A percentile compares a stretch with the other conserved stretches of the same genome.
phyloP scores from a whole-genome alignment of 2,888 invertebrate species.

The Mesorhabditis belari region DNA sequence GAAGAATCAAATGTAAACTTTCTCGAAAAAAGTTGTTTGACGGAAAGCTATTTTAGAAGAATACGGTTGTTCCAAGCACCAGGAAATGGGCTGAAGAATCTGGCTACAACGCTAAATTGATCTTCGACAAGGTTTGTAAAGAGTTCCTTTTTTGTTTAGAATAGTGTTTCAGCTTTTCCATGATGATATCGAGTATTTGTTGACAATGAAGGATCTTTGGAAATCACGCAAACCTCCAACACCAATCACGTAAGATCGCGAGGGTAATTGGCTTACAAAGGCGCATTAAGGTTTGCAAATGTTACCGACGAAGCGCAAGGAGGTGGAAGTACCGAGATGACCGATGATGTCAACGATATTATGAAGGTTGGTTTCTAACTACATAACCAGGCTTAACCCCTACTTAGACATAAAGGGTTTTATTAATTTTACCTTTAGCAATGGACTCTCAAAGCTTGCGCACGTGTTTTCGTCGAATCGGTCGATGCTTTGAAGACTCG shows the following conservation, averaged over 20 bases:
- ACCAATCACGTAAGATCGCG: conserved; percentile 61
- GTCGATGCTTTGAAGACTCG: conserved; percentile 35
- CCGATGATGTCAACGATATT: not conserved
- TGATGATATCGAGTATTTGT: conserved; percentile 86
- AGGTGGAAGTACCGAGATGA: not conserved
- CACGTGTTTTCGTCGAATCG: conserved; percentile 57
- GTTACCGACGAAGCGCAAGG: no score
- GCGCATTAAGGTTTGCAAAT: no score
- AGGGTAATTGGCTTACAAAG: not conserved
- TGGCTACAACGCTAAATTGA: conserved; percentile 73
- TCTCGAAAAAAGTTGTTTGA: not conserved
- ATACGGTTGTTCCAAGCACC: conserved; percentile 64
- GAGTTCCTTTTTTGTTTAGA: conserved; percentile 3
- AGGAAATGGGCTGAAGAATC: conserved; percentile 78
- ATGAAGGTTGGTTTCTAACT: no score
- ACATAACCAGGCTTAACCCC: no score
- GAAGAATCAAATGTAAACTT: not conserved
- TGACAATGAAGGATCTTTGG: conserved; percentile 93
- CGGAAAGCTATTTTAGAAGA: conserved; percentile 2
- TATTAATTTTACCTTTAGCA: no score
- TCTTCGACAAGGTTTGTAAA: conserved; percentile 70
- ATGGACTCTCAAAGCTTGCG: conserved; percentile 35
- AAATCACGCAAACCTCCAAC: conserved; percentile 74
- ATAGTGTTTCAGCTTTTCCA: conserved; percentile 65
- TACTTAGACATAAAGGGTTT: no score